Evolutionary conservation across 2,113 vertebrate genomes (phyloP), one percentile per base, ranked within the genome.

Genomic region (Sylvietta virens): DNA sequence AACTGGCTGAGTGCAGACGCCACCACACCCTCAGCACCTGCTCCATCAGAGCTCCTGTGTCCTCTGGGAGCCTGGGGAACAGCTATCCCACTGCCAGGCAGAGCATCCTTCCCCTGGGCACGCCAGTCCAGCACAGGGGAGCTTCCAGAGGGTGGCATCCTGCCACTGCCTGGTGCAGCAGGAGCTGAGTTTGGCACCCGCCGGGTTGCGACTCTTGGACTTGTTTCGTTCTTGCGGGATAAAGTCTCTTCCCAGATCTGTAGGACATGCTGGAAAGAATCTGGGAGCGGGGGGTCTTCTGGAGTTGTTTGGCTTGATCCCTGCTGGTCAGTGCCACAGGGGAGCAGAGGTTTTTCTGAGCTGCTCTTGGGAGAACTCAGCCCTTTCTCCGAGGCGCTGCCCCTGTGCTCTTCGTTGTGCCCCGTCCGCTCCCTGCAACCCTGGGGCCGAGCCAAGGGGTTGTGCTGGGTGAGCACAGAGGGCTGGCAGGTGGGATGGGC

Each of bases 161-260:
- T 45, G 18, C 24, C 62, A 3, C 54, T 7, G 3, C 44, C 62
- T 3, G 4, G 2, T 0, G 1, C 30, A 23, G 60, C 31, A 15
- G 30, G 9, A 76, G 60, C 30, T 8, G 94, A 44, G 53, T 19
- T 86, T 22, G 80, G 22, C 3, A 18, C 20, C 20, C 11, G 19
- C 7, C 51, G 47, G 18, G 74, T 5, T 20, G 56, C 56, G 21
- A 76, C 18, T 5, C 15, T 15, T 10, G 66, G 20, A 3, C 28
- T 50, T 6, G 72, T 45, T 64, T 70, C 61, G 15, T 95, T 72
- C 0, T 58, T 44, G n/a, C 31, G 31, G 84, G 92, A 86, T 21
- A 84, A 95, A 78, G 96, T 47, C 28, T 95, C 97, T 90, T 98
- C 97, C 97, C 98, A 97, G 40, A 97, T 96, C 82, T 88, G 81